Percentiles rank a stretch among this genome's conserved stretches.
These are phyloP conservation scores for Panagrolaimus sp. DNA, from an alignment of 1,140 invertebrate species.

Conservation along the genomic window DNA sequence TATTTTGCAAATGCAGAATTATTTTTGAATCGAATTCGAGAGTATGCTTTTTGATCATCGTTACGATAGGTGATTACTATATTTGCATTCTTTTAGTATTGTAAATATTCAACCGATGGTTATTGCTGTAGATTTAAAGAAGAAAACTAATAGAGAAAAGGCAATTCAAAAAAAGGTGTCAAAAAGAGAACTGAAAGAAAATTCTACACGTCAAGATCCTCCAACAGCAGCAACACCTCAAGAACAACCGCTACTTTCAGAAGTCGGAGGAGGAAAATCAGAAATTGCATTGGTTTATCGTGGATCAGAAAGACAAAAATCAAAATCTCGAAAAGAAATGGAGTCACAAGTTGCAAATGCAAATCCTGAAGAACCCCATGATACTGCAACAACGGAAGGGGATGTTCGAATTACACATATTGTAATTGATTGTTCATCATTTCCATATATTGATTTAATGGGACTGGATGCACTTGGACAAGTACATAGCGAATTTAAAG, in stretches of 20 bases:
- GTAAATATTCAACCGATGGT: neutral
- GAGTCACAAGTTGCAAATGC: neutral
- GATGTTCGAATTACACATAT: slow-evolving; percentile 53
- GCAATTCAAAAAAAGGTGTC: neutral
- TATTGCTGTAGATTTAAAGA: neutral
- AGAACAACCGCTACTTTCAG: neutral
- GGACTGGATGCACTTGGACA: slow-evolving; percentile 59
- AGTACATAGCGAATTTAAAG: slow-evolving; percentile 36
- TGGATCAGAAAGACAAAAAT: slow-evolving; percentile 30
- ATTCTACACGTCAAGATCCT: neutral
- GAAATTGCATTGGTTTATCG: slow-evolving; percentile 20
- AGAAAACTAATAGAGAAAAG: neutral
- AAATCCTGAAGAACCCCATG: neutral
- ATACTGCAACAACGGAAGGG: neutral
- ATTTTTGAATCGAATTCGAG: slow-evolving; percentile 49
- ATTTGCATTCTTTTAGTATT: neutral
- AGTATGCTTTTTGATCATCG: neutral
- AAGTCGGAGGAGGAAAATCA: slow-evolving; percentile 16
- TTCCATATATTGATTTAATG: slow-evolving; percentile 61
- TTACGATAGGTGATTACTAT: no score
- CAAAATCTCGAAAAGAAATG: slow-evolving; percentile 24
- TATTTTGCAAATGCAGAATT: slow-evolving; percentile 62
- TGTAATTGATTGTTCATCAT: slow-evolving; percentile 59
- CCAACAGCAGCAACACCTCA: neutral
- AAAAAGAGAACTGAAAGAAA: slow-evolving; percentile 1